Conservation (phyloP, 1,140 invertebrate species). For the Nasonia longicornis region DNA sequence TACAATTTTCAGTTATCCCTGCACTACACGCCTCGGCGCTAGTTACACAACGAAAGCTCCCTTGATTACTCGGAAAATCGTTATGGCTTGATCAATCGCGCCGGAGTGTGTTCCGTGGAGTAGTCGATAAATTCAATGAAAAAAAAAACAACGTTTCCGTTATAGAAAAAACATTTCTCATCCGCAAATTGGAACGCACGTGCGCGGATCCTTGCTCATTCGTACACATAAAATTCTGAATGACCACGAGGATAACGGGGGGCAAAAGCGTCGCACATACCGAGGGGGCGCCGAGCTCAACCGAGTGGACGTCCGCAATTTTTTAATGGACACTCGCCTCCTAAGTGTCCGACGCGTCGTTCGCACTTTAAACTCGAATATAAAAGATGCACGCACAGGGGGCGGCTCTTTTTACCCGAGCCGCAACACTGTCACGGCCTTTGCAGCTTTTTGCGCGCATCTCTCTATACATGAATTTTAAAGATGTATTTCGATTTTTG, state of each 20-base stretch:
- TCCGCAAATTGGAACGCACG: background rate
- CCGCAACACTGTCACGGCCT: background rate
- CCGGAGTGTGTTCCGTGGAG: too few species aligned
- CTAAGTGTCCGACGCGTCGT: background rate
- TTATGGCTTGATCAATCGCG: background rate
- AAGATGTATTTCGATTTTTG: too few species aligned
- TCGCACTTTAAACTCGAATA: background rate
- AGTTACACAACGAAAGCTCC: background rate
- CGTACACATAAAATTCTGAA: background rate
- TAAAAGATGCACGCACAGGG: background rate
- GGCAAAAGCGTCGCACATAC: background rate
- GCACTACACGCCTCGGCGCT: background rate
- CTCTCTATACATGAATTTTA: too few species aligned
- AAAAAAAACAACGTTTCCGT: too few species aligned
- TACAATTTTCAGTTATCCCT: too few species aligned
- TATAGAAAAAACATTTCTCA: background rate
- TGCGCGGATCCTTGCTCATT: background rate
- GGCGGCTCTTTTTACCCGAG: background rate
- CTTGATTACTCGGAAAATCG: background rate
- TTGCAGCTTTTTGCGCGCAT: background rate
- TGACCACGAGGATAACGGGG: background rate
- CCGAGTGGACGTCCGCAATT: background rate
- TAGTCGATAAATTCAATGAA: too few species aligned
- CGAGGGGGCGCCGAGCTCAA: background rate
- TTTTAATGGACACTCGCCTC: slow-evolving; percentile 10